Base-by-base conservation (phyloP, 2,888 invertebrate species). In the Diarsia dahlii region DNA sequence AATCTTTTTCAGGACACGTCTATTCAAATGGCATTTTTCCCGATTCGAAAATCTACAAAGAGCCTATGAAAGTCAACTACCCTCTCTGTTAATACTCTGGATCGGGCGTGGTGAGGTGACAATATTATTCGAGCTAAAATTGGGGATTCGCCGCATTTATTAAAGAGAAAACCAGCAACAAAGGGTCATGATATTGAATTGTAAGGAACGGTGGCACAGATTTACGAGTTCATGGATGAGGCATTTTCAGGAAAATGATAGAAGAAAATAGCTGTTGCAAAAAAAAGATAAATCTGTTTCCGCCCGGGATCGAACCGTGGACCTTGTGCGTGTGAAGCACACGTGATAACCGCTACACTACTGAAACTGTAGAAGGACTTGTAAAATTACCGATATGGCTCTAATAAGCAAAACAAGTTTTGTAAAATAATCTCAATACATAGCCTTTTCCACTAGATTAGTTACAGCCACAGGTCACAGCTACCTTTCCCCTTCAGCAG, bases 281-380 rank as follows among this genome's bases (percentile, higher is more conserved):
- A 67, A 66, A 28, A 73, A 69, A 9, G 0, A 1, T 23, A 66
- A 60, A 9, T 0, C 0, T 86, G 84, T 82, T 85, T 71, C 86
- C 79, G 84, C 86, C 83, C 70, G 84, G 84, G 74, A 78, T 83
- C 97, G 97, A 97, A 97, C 97, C 97, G 97, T 97, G 97, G 97
- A 94, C 97, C 97, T 97, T 97, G 97, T 97, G 97, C 97, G 97
- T 97, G 97, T 97, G 97, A 97, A 97, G 97, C 97, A 97, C 97
- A 97, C 97, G 97, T 97, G 97, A 97, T 97, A 97, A 97, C 97
- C 97, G 97, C 97, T 97, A 97, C 97, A 97, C 97, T 97, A 97
- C 97, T 97, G 97, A 97, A 97, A 97, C 97, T 3, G 0, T 52
- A 1, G 0, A 0, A 0, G 0, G 0, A 0, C 0, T 0, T 0